Conservation (phyloP, 2,113 vertebrate species). For the Spea multiplicata region DNA sequence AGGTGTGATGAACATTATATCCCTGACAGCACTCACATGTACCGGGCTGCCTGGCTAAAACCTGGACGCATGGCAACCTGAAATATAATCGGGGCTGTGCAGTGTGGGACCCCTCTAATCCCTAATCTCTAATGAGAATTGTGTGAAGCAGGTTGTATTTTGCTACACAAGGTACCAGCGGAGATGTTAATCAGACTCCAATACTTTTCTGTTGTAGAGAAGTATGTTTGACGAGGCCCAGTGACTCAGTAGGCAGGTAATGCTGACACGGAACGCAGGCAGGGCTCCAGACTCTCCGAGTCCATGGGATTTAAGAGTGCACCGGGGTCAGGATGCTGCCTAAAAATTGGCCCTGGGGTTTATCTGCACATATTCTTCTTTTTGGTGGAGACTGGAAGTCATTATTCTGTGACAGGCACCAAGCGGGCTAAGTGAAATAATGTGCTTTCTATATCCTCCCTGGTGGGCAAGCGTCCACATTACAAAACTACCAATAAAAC, state of each 20-base stretch:
- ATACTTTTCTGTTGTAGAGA: slow-evolving; percentile 6
- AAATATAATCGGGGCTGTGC: no score
- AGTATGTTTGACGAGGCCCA: slow-evolving; percentile 1
- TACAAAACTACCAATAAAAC: slow-evolving; percentile 48
- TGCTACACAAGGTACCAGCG: slow-evolving; percentile 1
- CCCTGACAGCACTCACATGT: no score
- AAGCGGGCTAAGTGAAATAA: slow-evolving; percentile 45
- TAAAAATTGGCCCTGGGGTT: slow-evolving; percentile 33
- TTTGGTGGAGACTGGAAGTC: slow-evolving; percentile 42
- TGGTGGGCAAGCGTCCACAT: slow-evolving; percentile 45
- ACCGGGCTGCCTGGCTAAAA: no score
- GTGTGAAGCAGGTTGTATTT: no score
- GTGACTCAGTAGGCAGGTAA: slow-evolving; percentile 30
- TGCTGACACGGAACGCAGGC: slow-evolving; percentile 24
- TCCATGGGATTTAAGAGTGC: slow-evolving; percentile 39
- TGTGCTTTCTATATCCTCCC: slow-evolving; percentile 45
- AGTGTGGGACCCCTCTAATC: no score
- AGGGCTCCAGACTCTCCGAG: slow-evolving; percentile 21
- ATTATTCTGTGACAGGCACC: slow-evolving; percentile 47
- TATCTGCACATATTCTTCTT: slow-evolving; percentile 41
- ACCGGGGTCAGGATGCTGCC: slow-evolving; percentile 26
- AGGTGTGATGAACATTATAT: no score
- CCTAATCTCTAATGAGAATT: no score
- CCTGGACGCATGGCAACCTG: no score
- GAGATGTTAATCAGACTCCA: slow-evolving; percentile 11